Percentiles rank a stretch among this genome's conserved stretches.
Conservation (phyloP, 2,888 invertebrate species). For the Drosophila parthenogenetica region DNA sequence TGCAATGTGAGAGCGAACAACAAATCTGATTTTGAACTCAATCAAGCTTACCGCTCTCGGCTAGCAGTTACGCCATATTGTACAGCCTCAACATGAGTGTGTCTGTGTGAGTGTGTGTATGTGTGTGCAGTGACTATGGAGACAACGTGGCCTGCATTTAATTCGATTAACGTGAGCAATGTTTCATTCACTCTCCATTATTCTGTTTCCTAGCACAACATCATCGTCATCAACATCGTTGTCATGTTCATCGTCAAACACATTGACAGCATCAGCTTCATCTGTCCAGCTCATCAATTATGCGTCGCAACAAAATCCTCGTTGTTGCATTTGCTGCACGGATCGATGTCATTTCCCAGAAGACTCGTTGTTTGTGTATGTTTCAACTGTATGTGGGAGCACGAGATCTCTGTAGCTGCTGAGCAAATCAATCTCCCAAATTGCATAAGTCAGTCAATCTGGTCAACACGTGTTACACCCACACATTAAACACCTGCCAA, state of each 20-base stretch:
- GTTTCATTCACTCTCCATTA: conserved; percentile 8
- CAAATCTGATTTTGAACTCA: conserved; percentile 68
- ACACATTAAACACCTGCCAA: background rate
- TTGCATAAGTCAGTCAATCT: conserved; percentile 39
- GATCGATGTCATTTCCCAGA: conserved; percentile 13
- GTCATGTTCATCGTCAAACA: conserved; percentile 6
- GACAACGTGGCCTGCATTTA: conserved; percentile 60
- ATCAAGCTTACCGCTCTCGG: conserved; percentile 50
- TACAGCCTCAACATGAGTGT: conserved; percentile 15
- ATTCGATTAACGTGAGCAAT: conserved; percentile 56
- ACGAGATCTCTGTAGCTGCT: conserved; percentile 10
- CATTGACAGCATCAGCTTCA: background rate
- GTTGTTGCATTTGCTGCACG: conserved; percentile 28
- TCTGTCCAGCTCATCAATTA: conserved; percentile 54
- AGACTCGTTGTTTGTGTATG: conserved; percentile 13
- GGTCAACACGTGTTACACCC: conserved; percentile 5
- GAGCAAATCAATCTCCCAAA: conserved; percentile 56
- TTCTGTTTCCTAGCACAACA: conserved; percentile 1
- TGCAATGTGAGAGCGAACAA: conserved; percentile 58
- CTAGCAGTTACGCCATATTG: conserved; percentile 60
- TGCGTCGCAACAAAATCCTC: conserved; percentile 46
- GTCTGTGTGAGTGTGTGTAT: background rate
- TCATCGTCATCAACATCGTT: conserved; percentile 1
- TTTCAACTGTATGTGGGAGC: background rate
- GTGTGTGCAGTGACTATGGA: conserved; percentile 31